A percentile compares a stretch with the other conserved stretches of the same genome.
Conservation (phyloP, 2,113 vertebrate species). For the Numida meleagris region DNA sequence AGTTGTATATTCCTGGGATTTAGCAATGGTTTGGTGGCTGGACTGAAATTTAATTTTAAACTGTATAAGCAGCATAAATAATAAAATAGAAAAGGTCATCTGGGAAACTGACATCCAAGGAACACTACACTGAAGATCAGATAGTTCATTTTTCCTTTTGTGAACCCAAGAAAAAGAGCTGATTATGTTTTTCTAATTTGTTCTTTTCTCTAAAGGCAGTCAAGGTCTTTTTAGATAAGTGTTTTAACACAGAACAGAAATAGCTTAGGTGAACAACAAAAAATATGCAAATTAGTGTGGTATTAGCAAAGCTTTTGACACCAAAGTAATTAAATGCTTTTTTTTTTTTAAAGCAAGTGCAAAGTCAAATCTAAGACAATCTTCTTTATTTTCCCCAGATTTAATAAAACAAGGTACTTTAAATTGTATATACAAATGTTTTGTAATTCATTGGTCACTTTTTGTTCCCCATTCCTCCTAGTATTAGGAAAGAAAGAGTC, state of each 20-base stretch:
- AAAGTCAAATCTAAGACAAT: neutral
- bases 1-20: neutral
- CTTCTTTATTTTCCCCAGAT: neutral
- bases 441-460: neutral
- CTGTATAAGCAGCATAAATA: neutral
- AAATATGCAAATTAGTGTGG: slow-evolving; percentile 14
- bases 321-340: neutral
- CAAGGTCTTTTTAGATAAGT: slow-evolving; percentile 7
- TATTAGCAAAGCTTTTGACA: neutral
- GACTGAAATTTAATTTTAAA: neutral
- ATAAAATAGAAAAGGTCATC: neutral
- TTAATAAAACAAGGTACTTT: neutral
- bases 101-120: neutral
- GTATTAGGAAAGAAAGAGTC: neutral
- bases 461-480: neutral
- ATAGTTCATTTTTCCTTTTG: neutral
- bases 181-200: slow-evolving; percentile 6
- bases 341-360: neutral
- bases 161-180: neutral
- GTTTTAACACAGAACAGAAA: neutral
- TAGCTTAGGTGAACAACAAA: slow-evolving; percentile 1
- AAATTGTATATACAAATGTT: neutral
- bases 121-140: neutral
- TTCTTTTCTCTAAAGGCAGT: slow-evolving; percentile 23
- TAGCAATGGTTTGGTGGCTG: neutral